A percentile compares a stretch with the other conserved stretches of the same genome.
These are phyloP conservation scores for Chaetodon auriga DNA, from an alignment of 2,113 vertebrate species.

Conservation along the genomic window DNA sequence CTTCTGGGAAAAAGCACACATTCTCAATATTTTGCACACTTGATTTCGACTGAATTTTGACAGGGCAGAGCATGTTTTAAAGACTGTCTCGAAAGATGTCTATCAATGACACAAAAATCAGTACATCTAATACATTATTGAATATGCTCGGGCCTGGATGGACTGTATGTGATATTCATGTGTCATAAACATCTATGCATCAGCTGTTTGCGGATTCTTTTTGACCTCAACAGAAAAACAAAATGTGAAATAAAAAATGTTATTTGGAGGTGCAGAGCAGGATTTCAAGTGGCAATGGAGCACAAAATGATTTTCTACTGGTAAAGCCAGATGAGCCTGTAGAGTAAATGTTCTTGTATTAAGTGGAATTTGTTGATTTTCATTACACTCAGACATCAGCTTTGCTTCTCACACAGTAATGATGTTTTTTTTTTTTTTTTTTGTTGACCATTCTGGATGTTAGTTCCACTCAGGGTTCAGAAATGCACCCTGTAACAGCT, in stretches of 20 bases:
- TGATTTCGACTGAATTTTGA: conserved; percentile 58
- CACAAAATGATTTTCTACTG: conserved; percentile 2
- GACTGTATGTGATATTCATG: conserved; percentile 46
- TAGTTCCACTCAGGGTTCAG: conserved; percentile 8
- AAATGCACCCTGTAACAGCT: neutral
- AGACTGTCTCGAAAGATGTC: conserved; percentile 44
- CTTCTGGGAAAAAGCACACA: conserved; percentile 45
- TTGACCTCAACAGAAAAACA: conserved; percentile 38
- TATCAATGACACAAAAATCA: conserved; percentile 62
- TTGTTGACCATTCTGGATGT: neutral
- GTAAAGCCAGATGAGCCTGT: neutral
- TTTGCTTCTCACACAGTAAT: neutral
- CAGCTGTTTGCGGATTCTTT: conserved; percentile 46
- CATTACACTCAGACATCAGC: conserved; percentile 15
- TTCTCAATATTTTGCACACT: conserved; percentile 56
- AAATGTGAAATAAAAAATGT: neutral
- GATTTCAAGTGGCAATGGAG: conserved; percentile 5
- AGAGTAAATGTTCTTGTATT: neutral
- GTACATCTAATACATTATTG: conserved; percentile 57
- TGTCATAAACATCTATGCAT: conserved; percentile 31
- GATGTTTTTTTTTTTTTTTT: neutral
- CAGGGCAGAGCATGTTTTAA: conserved; percentile 34
- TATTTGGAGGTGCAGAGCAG: conserved; percentile 23
- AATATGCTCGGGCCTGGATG: conserved; percentile 49
- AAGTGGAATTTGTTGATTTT: conserved; percentile 18